phyloP scores from a whole-genome alignment of 2,113 vertebrate species.

The Emydocephalus ijimae region DNA sequence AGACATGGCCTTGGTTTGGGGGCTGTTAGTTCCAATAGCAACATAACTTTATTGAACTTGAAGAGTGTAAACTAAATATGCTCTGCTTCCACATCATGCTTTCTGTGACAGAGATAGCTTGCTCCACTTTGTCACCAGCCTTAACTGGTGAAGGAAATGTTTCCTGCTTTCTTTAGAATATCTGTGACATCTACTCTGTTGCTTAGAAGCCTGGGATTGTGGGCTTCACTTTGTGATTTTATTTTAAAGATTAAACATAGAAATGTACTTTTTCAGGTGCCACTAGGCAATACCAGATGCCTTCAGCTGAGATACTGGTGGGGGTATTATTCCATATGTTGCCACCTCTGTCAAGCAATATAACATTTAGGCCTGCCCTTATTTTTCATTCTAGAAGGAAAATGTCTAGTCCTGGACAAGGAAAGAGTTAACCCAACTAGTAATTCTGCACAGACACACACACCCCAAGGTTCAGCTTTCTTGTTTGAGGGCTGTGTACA shows the following conservation, averaged over 20 bases:
- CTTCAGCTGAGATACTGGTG: not conserved
- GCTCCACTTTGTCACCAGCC: not conserved
- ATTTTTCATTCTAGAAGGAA: not conserved
- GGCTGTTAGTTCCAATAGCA: not conserved
- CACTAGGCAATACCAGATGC: not conserved
- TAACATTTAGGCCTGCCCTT: not conserved
- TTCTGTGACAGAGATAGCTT: not conserved
- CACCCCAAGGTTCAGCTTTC: constrained; percentile 39
- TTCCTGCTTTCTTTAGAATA: not conserved
- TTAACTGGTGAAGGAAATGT: not conserved
- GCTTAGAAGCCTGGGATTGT: not conserved
- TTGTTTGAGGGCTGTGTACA: constrained; percentile 73
- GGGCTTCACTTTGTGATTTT: not conserved
- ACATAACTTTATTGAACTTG: not conserved
- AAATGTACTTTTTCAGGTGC: not conserved
- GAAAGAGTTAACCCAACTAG: not conserved
- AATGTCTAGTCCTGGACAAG: not conserved
- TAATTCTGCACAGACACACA: not conserved
- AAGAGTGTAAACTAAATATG: not conserved
- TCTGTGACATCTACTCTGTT: not conserved
- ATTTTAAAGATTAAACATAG: not conserved
- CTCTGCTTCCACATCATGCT: not conserved
- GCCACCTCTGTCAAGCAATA: not conserved
- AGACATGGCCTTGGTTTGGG: not conserved
- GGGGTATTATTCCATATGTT: not conserved